Conservation (phyloP, 2,797 vertebrate species). For the Chelmon rostratus region DNA sequence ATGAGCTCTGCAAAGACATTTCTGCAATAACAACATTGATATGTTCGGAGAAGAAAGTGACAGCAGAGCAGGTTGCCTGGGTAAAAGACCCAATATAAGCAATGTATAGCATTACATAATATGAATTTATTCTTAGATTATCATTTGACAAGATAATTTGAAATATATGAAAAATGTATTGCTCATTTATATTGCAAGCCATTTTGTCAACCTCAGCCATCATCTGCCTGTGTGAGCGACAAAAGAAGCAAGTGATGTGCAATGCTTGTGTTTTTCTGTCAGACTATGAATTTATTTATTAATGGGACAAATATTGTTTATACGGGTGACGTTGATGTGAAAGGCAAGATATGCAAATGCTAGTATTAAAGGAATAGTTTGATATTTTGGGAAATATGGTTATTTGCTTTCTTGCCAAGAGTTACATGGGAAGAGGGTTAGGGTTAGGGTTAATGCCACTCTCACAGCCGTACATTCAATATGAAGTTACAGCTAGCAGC, state of each 20-base stretch:
- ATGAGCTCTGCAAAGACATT: slow-evolving; percentile 41
- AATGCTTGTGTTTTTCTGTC: neutral
- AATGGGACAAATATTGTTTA: neutral
- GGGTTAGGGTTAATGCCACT: neutral
- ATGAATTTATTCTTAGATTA: slow-evolving; percentile 20
- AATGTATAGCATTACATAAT: slow-evolving; percentile 3
- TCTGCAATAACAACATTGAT: slow-evolving; percentile 22
- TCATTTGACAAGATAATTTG: slow-evolving; percentile 7
- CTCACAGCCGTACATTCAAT: neutral
- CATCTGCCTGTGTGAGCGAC: neutral
- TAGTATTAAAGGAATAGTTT: neutral
- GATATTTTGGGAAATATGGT: neutral
- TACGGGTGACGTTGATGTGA: neutral
- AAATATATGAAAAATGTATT: slow-evolving; percentile 17
- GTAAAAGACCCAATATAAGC: slow-evolving; percentile 36
- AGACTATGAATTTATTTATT: neutral
- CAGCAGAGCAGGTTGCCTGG: slow-evolving; percentile 9
- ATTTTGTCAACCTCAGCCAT: slow-evolving; percentile 21
- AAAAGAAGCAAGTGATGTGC: neutral
- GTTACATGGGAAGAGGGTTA: too few species aligned
- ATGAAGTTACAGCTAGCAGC: neutral
- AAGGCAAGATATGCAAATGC: neutral
- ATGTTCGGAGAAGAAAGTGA: slow-evolving; percentile 34
- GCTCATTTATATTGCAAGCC: neutral
- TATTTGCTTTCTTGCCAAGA: neutral